Evolutionary conservation across 2,113 vertebrate genomes (phyloP), one percentile per base, ranked within the genome.

Genomic region (Pelmatolapia mariae): DNA sequence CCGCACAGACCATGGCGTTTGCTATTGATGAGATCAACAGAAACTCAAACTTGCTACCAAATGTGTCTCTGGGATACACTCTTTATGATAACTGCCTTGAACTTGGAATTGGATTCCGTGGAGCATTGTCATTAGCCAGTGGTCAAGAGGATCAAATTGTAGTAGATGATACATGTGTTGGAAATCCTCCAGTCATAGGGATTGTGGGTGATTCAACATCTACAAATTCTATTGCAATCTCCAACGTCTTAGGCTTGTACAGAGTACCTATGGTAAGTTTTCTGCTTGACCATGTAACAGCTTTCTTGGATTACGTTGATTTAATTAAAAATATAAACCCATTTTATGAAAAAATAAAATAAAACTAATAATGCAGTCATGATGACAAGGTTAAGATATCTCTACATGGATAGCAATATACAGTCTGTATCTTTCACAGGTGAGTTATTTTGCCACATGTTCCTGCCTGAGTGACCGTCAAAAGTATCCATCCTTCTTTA

Each of bases 301-400:
- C 26, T 24, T 24, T 56, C 4, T 0, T 24, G 11, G 11, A 56
- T 56, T 4, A 4, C 0, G 0, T 56, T 24, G 11, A 56, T 56
- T 0, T 56, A 26, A 56, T 26, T 13, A 0, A 56, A 13, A 56
- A 26, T 56, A 11, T 13, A 7, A 47, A 47, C 4, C 45, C 6
- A 47, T 7, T 47, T 7, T 13, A 1, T 45, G 13, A 15, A 15
- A 2, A 47, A 47, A 47, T n/a, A n/a, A n/a, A n/a, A n/a, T n/a
- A n/a, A n/a, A n/a, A n/a, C n/a, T n/a, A n/a, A 16, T 7, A 47
- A 16, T 47, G 6, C 45, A 47, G 53, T 56, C 22, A 56, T 56
- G 53, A 56, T 24, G 11, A 56, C 53, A 56, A 24, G 24, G 6
- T 56, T 4, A 2, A 0, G 0, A 4, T 56, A 56, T 56, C 0